These are phyloP conservation scores for Schlechtendalia chinensis DNA, from an alignment of 1,140 invertebrate genomes.

Conservation along the genomic window DNA sequence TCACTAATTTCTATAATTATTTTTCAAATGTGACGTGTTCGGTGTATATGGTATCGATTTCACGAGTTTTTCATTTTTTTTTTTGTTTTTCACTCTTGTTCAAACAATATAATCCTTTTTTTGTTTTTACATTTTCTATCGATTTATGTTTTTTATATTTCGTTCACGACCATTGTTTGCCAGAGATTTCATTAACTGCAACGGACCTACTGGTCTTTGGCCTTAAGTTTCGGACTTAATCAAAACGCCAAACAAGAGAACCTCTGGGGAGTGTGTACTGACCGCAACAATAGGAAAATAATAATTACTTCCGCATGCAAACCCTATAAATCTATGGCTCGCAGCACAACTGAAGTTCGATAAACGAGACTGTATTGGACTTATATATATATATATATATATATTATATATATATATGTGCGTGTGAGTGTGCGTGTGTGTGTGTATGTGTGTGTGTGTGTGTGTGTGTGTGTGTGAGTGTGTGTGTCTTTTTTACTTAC, in stretches of 20 bases:
- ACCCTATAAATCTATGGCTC: conserved; percentile 18
- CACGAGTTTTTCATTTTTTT: neutral
- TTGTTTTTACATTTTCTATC: neutral
- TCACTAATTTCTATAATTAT: too few relatives aligned
- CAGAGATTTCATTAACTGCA: conserved; percentile 35
- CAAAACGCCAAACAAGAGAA: conserved; percentile 29
- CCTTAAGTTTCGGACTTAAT: conserved; percentile 23
- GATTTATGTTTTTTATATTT: conserved; percentile 10
- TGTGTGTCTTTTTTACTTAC: conserved; percentile 8
- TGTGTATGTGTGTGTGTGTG: too few relatives aligned
- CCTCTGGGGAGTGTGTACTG: conserved; percentile 1
- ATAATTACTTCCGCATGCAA: conserved; percentile 24
- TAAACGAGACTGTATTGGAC: neutral
- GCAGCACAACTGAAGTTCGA: neutral
- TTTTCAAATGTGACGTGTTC: neutral
- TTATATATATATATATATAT: too few relatives aligned
- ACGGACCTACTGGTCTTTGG: neutral
- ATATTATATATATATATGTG: too few relatives aligned
- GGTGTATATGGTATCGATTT: neutral
- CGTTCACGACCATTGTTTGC: neutral
- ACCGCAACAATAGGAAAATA: conserved; percentile 42
- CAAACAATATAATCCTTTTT: neutral
- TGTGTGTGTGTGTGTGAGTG: too few relatives aligned
- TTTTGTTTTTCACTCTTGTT: neutral
- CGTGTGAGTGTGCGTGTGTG: too few relatives aligned